Evolutionary conservation across 2,888 invertebrate species (phyloP).

Genomic region (Cerastoderma edule): DNA sequence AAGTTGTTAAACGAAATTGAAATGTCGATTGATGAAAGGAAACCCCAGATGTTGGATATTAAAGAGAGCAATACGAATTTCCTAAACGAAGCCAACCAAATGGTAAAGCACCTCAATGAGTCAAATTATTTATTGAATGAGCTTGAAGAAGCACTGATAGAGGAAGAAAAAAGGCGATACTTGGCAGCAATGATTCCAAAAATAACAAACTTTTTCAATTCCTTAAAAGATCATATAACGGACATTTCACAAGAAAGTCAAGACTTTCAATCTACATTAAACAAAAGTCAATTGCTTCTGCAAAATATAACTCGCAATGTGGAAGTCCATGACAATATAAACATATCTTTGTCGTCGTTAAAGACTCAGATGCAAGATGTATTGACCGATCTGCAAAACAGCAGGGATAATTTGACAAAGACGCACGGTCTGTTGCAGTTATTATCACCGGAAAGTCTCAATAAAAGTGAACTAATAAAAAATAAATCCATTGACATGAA

Average conservation of each 20-base stretch:
- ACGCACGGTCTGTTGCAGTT: not conserved
- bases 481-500: not conserved
- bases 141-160: constrained; percentile 23
- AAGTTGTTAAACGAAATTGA: constrained; percentile 1
- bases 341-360: not conserved
- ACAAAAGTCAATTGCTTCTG: not conserved
- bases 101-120: not conserved
- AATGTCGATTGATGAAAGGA: not conserved
- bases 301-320: not conserved
- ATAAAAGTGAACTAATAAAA: not conserved
- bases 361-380: not conserved
- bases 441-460: not conserved
- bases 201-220: not conserved
- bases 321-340: constrained; percentile 4
- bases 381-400: not conserved
- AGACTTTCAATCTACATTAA: not conserved
- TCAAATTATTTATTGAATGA: constrained; percentile 14
- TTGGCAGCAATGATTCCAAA: constrained; percentile 21
- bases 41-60: not conserved
- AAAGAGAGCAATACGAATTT: not conserved
- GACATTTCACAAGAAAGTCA: not conserved
- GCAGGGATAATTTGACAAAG: not conserved
- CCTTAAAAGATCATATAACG: not conserved
- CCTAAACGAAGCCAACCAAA: not conserved
- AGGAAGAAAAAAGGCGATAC: constrained; percentile 8